Conservation (phyloP, 2,113 vertebrate species). For the Hirundichthys speculiger region DNA sequence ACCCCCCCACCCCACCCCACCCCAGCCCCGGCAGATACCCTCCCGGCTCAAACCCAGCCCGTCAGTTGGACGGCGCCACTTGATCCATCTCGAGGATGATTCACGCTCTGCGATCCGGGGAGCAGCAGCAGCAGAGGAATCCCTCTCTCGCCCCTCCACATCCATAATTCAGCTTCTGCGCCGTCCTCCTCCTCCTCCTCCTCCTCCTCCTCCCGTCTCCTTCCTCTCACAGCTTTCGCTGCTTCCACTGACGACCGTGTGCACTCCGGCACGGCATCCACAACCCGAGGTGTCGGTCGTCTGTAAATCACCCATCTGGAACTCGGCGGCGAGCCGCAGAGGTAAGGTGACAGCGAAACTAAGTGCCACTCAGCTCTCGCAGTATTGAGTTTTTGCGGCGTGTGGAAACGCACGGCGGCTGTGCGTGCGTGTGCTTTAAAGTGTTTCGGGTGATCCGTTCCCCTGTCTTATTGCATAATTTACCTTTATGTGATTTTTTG, state of each 20-base stretch:
- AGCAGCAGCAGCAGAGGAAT: conserved; percentile 61
- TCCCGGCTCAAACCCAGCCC: conserved; percentile 52
- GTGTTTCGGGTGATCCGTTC: conserved; percentile 27
- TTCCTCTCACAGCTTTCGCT: conserved; percentile 29
- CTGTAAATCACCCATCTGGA: conserved; percentile 49
- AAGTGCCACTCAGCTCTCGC: conserved; percentile 25
- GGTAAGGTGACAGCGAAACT: conserved; percentile 47
- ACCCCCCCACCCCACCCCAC: conserved; percentile 7
- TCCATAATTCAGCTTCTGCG: conserved; percentile 71
- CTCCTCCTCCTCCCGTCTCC: conserved; percentile 7
- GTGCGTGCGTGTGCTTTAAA: conserved; percentile 42
- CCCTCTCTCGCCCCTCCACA: conserved; percentile 52
- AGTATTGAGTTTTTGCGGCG: conserved; percentile 18
- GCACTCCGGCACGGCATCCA: conserved; percentile 48
- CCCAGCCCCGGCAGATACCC: conserved; percentile 37
- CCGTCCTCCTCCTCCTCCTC: conserved; percentile 22
- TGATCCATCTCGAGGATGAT: conserved; percentile 75
- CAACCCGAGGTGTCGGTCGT: conserved; percentile 44
- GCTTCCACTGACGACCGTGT: conserved; percentile 27
- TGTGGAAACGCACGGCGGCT: conserved; percentile 30
- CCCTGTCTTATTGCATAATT: conserved; percentile 14
- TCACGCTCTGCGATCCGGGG: conserved; percentile 64
- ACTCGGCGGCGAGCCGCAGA: conserved; percentile 30
- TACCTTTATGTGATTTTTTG: conserved; percentile 20
- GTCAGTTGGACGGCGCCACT: conserved; percentile 63